A percentile compares a stretch with the other conserved stretches of the same genome.
These are phyloP conservation scores for Anas acuta DNA, from an alignment of 2,797 vertebrate species.

Conservation along the genomic window DNA sequence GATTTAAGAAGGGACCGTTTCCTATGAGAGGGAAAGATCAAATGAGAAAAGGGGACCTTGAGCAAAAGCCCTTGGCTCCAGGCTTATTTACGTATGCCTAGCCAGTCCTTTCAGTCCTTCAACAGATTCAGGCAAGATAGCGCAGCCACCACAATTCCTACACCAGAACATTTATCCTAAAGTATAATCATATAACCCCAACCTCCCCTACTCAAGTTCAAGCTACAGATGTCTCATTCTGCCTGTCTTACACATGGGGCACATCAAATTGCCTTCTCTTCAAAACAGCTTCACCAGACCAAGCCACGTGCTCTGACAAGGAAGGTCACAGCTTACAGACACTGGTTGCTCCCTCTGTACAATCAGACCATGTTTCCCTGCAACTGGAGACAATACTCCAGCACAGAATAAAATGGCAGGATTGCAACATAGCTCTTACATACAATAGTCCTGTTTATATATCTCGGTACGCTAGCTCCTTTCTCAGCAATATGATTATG, in stretches of 20 bases:
- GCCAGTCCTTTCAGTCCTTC: neutral
- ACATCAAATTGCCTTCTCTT: neutral
- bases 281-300: neutral
- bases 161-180: neutral
- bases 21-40: neutral
- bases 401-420: neutral
- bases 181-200: neutral
- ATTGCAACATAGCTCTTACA: conserved; percentile 11
- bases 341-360: neutral
- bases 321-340: neutral
- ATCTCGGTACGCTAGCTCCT: neutral
- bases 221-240: neutral
- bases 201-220: neutral
- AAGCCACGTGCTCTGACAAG: fast-evolving
- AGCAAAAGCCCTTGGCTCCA: neutral
- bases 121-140: neutral
- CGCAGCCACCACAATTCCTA: neutral
- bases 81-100: neutral
- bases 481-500: conserved; percentile 14
- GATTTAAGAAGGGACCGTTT: neutral
- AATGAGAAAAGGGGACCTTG: neutral
- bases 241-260: neutral
- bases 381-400: neutral
- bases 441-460: neutral
- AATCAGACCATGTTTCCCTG: neutral